Base-by-base conservation (phyloP, 2,113 vertebrate species). In the Apodemus speciosus region DNA sequence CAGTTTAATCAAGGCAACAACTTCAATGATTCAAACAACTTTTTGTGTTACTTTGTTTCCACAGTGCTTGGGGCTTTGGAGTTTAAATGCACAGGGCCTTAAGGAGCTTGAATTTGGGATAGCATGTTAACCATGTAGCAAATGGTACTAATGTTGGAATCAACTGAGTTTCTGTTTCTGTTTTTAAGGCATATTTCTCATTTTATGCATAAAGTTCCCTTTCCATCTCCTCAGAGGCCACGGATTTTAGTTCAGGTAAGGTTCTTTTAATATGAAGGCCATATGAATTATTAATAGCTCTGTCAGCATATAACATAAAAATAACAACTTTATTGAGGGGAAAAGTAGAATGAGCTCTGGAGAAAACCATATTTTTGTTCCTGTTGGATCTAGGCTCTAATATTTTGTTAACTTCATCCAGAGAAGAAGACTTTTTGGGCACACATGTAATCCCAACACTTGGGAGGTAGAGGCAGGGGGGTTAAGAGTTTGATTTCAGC, bases 171-270 rank as follows among this genome's bases (percentile, higher is more conserved):
- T 96, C 94, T 95, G 81, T 95, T 89, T 94, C 87, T 73, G 97
- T 96, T 97, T 94, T 86, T 40, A 98, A 99, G 99, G 97, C 99
- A 99, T 97, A 99, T 99, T 98, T 99, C 99, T 88, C 99, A 99
- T 97, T 99, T 99, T 98, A 99, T 99, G 99, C 99, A 99, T 97
- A 99, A 99, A 96, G 99, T 99, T 97, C 99, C 99, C 81, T 99
- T 99, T 97, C 99, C 99, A 81, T 99, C 99, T 73, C 98, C 98
- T 95, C 99, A 99, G 97, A 99, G 99, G 96, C 99, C 99, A 92
- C 98, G 99, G 95, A 99, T 99, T 97, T 98, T 99, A 53, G 99
- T 99, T 92, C 99, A 99, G 99, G 99, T 99, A 97, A 98, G 98
- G 35, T 64, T 91, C 95, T 91, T 79, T 94, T 94, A 30, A 62